These are phyloP conservation scores for Bothrops jararaca DNA, from an alignment of 2,113 vertebrate genomes.

Conservation along the genomic window DNA sequence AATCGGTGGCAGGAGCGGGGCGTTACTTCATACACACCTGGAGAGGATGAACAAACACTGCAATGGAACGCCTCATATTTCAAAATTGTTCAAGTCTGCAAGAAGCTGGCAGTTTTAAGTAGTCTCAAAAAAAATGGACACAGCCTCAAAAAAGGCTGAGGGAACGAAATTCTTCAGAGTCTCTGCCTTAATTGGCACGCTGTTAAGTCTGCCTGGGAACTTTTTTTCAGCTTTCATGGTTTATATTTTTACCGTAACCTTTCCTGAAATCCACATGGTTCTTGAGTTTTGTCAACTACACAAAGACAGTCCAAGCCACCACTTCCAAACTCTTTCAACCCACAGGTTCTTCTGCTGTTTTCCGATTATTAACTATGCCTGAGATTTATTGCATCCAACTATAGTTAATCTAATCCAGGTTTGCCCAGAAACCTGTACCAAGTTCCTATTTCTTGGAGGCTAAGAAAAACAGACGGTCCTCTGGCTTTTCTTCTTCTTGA, in stretches of 20 bases:
- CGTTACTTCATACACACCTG: slow-evolving; percentile 97
- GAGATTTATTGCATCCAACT: no score
- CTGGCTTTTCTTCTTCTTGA: neutral
- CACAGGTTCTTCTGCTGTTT: neutral
- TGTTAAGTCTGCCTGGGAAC: neutral
- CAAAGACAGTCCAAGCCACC: neutral
- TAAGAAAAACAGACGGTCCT: neutral
- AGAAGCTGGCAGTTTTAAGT: neutral
- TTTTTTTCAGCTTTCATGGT: neutral
- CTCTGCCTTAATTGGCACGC: neutral
- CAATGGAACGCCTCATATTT: neutral
- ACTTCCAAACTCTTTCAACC: neutral
- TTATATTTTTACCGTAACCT: neutral
- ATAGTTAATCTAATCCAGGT: neutral
- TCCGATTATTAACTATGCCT: neutral
- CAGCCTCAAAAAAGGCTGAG: neutral
- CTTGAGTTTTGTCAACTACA: neutral
- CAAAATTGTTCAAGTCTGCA: neutral
- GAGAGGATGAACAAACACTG: slow-evolving; percentile 33
- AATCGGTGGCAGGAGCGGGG: slow-evolving; percentile 97
- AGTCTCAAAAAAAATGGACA: neutral
- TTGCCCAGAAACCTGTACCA: neutral
- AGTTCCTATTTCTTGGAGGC: neutral
- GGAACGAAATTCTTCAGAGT: neutral
- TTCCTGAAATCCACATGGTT: neutral